Conservation (phyloP, 2,797 vertebrate species). For the Gadopsis marmoratus region DNA sequence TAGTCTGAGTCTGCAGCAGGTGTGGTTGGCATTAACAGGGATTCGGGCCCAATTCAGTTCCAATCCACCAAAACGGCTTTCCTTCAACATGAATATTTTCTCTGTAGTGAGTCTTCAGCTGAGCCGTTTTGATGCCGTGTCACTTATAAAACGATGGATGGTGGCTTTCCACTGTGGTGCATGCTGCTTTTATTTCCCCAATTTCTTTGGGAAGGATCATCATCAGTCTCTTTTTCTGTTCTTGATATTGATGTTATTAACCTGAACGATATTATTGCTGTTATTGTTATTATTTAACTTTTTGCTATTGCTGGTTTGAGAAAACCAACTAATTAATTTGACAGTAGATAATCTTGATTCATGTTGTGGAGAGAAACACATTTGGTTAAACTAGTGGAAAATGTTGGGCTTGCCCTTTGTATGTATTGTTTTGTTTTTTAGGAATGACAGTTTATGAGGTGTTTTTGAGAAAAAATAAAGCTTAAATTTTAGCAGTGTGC, state of each 20-base stretch:
- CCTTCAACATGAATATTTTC: constrained; percentile 32
- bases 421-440: constrained; percentile 69
- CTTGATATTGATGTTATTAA: constrained; percentile 81
- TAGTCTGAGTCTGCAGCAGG: constrained; percentile 41
- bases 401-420: constrained; percentile 75
- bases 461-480: constrained; percentile 76
- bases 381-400: constrained; percentile 76
- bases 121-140: constrained; percentile 45
- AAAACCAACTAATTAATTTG: constrained; percentile 75
- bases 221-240: constrained; percentile 74
- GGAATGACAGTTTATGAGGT: constrained; percentile 75
- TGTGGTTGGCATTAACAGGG: constrained; percentile 33
- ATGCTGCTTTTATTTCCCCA: constrained; percentile 38
- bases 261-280: constrained; percentile 77
- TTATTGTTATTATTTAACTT: constrained; percentile 82
- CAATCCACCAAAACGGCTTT: constrained; percentile 32
- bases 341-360: constrained; percentile 74
- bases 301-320: constrained; percentile 83
- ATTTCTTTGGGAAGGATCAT: constrained; percentile 68
- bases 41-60: constrained; percentile 34
- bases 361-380: constrained; percentile 76
- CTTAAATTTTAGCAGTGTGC: constrained; percentile 80
- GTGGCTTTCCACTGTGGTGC: constrained; percentile 54
- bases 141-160: constrained; percentile 42
- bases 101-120: constrained; percentile 42